Percentiles rank a stretch among this genome's conserved stretches.
phyloP scores from a whole-genome alignment of 2,113 vertebrate genomes.

The Chloroceryle aenea region DNA sequence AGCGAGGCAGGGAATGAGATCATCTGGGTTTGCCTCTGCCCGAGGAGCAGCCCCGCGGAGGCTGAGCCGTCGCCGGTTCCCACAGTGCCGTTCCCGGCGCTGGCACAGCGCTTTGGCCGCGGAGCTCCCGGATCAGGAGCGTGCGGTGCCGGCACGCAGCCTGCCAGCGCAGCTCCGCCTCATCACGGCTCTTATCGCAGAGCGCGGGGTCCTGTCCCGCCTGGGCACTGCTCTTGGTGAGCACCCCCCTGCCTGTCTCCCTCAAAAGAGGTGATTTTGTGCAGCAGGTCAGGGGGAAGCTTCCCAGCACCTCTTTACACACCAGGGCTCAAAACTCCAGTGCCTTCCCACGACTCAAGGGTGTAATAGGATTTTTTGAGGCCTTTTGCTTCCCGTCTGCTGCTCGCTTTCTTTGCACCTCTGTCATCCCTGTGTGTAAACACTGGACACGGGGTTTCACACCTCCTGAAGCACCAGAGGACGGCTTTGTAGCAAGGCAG shows the following conservation, averaged over 20 bases:
- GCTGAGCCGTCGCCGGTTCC: neutral
- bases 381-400: neutral
- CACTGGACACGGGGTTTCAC: neutral
- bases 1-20: neutral
- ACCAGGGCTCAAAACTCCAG: neutral
- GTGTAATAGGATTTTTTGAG: neutral
- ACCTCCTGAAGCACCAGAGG: neutral
- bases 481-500: neutral
- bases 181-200: rapidly evolving
- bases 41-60: neutral
- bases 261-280: rapidly evolving
- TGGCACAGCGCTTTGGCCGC: neutral
- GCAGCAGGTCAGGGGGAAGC: rapidly evolving
- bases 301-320: neutral
- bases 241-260: neutral
- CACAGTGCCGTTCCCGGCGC: neutral
- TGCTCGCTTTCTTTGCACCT: neutral
- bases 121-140: neutral
- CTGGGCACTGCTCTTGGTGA: neutral
- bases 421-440: neutral
- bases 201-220: rapidly evolving
- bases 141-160: rapidly evolving
- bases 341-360: neutral
- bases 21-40: neutral
- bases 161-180: neutral